phyloP scores from a whole-genome alignment of 2,113 vertebrate species.

The Hemiprocne comata region DNA sequence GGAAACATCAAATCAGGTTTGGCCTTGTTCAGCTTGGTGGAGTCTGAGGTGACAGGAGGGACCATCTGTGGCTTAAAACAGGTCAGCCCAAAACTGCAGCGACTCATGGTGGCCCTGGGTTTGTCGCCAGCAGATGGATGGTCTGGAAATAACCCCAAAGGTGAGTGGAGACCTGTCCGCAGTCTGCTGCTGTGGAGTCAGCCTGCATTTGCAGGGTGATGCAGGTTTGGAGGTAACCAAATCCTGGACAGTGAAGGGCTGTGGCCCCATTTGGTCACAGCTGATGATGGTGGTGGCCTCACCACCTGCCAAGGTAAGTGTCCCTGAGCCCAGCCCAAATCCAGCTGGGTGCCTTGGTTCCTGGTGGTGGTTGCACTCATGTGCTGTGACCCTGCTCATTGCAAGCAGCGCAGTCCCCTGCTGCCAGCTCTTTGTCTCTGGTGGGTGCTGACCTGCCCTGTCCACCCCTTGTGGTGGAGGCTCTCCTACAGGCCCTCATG shows the following conservation, averaged over 20 bases:
- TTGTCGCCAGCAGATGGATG: not conserved
- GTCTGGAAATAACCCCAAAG: not conserved
- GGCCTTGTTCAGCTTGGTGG: not conserved
- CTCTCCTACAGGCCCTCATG: not conserved
- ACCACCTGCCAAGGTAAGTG: not conserved
- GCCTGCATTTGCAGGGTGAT: not conserved
- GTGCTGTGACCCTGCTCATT: rapidly evolving
- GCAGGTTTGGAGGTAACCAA: not conserved
- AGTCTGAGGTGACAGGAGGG: not conserved
- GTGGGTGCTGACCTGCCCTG: no score
- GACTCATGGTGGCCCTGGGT: not conserved
- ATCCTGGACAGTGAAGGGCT: not conserved
- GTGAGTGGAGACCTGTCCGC: not conserved
- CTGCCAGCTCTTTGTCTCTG: not conserved
- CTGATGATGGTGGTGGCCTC: not conserved
- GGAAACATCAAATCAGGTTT: not conserved
- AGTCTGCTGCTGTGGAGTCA: not conserved
- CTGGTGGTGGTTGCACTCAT: rapidly evolving
- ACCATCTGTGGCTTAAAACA: not conserved
- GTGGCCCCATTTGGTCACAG: rapidly evolving
- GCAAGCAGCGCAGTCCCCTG: not conserved
- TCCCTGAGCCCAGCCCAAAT: not conserved
- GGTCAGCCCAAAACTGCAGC: not conserved
- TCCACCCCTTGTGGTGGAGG: rapidly evolving
- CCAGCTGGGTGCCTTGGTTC: not conserved